Percentiles rank a stretch among this genome's conserved stretches.
Conservation (phyloP, 2,797 vertebrate genomes). For the Rallus crepitans region DNA sequence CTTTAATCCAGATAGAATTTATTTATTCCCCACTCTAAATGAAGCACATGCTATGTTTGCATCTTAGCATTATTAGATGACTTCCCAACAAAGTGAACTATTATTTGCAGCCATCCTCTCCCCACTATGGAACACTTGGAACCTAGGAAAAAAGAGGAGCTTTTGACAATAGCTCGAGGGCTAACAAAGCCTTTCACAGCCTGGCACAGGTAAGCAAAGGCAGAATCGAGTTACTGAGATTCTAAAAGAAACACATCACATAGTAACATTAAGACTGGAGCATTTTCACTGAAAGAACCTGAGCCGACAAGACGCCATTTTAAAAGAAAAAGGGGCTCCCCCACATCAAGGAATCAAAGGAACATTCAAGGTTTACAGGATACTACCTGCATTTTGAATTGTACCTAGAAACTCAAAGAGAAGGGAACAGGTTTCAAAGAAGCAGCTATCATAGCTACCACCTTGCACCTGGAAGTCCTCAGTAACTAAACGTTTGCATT, state of each 20-base stretch:
- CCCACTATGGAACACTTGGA: not conserved
- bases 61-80: not conserved
- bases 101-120: not conserved
- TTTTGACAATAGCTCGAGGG: not conserved
- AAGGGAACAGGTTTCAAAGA: not conserved
- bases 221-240: not conserved
- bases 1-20: not conserved
- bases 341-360: not conserved
- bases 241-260: not conserved
- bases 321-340: not conserved
- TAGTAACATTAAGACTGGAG: not conserved
- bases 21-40: not conserved
- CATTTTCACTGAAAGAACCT: not conserved
- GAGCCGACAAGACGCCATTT: not conserved
- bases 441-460: not conserved
- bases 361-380: not conserved
- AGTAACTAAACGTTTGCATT: not conserved
- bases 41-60: fast-evolving
- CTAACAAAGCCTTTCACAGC: not conserved
- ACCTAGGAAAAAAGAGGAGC: not conserved
- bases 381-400: not conserved
- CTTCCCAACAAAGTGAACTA: not conserved
- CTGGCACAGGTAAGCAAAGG: not conserved
- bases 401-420: not conserved
- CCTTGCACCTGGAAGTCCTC: not conserved